Percentiles rank a stretch among this genome's conserved stretches.
Evolutionary conservation across 1,140 invertebrate genomes (phyloP).

Genomic region (Hycleus cichorii): DNA sequence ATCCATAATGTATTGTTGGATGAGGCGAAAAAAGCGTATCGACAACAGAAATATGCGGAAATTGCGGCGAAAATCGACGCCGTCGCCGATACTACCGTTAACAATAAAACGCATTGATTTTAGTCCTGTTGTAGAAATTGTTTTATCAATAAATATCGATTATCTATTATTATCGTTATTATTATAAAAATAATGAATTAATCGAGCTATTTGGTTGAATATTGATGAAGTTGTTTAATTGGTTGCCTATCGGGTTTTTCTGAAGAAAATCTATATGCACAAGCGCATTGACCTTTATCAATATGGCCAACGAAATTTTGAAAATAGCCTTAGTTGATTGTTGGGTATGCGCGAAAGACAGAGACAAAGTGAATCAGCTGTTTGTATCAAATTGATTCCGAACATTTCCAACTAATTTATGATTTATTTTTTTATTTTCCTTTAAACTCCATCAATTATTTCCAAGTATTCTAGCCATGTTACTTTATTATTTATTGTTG

Average conservation of each 20-base stretch:
- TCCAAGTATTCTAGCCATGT: no score
- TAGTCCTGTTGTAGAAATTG: no score
- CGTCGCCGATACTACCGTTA: constrained; percentile 6
- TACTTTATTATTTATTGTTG: no score
- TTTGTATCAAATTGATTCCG: constrained; percentile 4
- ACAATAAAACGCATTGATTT: background rate
- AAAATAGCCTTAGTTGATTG: constrained; percentile 5
- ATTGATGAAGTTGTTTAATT: background rate
- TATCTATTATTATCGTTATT: no score
- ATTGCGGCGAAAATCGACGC: constrained; percentile 37
- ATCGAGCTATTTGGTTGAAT: no score
- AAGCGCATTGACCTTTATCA: constrained; percentile 5
- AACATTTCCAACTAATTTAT: constrained; percentile 9
- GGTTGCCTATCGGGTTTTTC: background rate
- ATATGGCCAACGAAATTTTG: constrained; percentile 19
- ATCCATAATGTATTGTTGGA: constrained; percentile 64
- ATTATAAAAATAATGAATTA: no score
- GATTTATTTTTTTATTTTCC: constrained; percentile 1
- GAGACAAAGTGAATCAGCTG: constrained; percentile 13
- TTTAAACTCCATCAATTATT: no score
- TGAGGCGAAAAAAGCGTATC: constrained; percentile 63
- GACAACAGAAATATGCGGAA: constrained; percentile 36
- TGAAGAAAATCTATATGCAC: background rate
- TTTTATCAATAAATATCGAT: no score
- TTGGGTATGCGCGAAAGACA: no score